These are phyloP conservation scores for Charina bottae DNA, from an alignment of 2,113 vertebrate species.

Conservation along the genomic window DNA sequence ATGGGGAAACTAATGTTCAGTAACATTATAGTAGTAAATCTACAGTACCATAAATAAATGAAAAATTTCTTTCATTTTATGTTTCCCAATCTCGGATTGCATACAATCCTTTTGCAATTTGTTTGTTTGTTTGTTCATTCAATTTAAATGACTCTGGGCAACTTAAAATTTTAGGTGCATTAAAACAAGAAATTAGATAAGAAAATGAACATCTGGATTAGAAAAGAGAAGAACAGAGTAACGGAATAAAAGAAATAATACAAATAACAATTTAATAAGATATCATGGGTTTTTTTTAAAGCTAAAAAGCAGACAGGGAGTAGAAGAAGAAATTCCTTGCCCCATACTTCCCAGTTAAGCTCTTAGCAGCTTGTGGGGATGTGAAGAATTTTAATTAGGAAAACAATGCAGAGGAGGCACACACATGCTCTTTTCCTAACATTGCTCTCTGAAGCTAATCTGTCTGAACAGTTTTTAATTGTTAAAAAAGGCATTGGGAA, in stretches of 20 bases:
- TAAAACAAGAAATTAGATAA: background rate
- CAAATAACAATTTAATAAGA: background rate
- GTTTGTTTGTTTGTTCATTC: background rate
- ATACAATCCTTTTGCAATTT: background rate
- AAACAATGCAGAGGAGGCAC: background rate
- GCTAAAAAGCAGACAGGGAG: background rate
- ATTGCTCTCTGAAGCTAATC: background rate
- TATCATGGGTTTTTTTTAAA: background rate
- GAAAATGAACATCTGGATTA: background rate
- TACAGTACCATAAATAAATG: background rate
- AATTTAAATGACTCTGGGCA: background rate
- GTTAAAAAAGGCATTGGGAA: background rate
- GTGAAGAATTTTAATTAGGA: background rate
- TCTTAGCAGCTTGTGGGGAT: background rate
- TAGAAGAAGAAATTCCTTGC: background rate
- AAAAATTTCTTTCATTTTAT: background rate
- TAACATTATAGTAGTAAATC: background rate
- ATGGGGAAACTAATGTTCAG: background rate
- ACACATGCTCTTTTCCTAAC: background rate
- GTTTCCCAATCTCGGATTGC: background rate
- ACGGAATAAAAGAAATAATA: background rate
- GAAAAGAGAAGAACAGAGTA: background rate
- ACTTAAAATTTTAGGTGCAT: background rate
- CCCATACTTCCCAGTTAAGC: background rate
- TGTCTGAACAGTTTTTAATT: background rate